Evolutionary conservation across 2,797 vertebrate species (phyloP).

Genomic region (Champsocephalus esox): DNA sequence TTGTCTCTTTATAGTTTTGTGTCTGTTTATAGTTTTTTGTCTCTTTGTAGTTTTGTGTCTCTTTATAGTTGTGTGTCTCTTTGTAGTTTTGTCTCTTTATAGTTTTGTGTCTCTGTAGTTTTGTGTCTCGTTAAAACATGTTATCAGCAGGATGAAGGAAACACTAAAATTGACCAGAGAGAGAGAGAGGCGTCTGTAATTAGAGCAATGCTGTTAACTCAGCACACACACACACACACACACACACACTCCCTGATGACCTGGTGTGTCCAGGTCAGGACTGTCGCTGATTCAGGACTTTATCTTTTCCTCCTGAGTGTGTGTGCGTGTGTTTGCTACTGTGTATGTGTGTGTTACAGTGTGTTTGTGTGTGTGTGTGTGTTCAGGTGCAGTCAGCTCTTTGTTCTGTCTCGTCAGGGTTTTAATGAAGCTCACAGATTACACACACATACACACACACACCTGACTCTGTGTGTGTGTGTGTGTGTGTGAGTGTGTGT

Average conservation of each 20-base stretch:
- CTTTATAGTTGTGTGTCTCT: no score
- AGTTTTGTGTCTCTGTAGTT: neutral
- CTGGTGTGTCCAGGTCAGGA: conserved; percentile 66
- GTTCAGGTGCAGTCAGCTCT: conserved; percentile 68
- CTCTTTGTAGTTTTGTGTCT: neutral
- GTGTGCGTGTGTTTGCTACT: neutral
- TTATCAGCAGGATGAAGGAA: neutral
- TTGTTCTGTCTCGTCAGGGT: conserved; percentile 78
- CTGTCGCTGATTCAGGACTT: conserved; percentile 79
- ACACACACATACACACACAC: neutral
- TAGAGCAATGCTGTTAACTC: conserved; percentile 64
- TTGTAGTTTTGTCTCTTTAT: neutral
- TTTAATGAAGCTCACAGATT: conserved; percentile 71
- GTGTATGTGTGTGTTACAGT: conserved; percentile 1
- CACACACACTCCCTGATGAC: conserved; percentile 50
- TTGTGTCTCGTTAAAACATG: neutral
- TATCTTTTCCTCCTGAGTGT: conserved; percentile 52
- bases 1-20: neutral
- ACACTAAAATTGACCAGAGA: conserved; percentile 1
- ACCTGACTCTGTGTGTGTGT: neutral
- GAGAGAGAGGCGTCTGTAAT: conserved; percentile 49
- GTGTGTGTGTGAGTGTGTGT: conserved; percentile 1
- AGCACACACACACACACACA: conserved; percentile 50
- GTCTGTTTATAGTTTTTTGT: neutral
- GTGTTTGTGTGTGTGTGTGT: conserved; percentile 5